Conservation (phyloP, 1,140 invertebrate genomes). For the Musca domestica region DNA sequence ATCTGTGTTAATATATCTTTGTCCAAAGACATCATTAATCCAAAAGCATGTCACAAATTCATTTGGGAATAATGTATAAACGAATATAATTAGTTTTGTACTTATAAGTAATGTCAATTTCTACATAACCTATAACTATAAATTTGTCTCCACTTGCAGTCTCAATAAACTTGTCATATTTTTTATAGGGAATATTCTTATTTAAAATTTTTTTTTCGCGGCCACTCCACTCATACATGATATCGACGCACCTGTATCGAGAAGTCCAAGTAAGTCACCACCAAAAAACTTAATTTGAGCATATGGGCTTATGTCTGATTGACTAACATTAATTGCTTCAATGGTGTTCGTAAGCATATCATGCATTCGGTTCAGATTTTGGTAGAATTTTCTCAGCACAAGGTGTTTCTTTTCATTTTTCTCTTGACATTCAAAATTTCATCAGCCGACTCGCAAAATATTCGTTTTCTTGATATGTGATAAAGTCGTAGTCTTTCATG, state of each 20-base stretch:
- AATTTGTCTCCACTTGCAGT: constrained; percentile 1
- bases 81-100: too few relatives aligned
- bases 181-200: background rate
- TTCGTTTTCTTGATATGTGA: background rate
- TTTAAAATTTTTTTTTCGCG: background rate
- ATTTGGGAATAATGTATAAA: too few relatives aligned
- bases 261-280: background rate
- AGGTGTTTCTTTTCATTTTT: too few relatives aligned
- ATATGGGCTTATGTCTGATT: background rate
- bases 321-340: background rate
- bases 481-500: constrained; percentile 7
- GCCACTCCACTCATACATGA: background rate
- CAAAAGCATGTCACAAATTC: too few relatives aligned
- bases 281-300: background rate
- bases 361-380: too few relatives aligned
- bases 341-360: too few relatives aligned
- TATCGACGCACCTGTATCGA: constrained; percentile 7
- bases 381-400: too few relatives aligned
- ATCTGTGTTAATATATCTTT: too few relatives aligned
- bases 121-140: constrained; percentile 2
- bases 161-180: background rate
- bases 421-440: too few relatives aligned
- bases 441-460: background rate
- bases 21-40: too few relatives aligned
- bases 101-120: background rate